Base-by-base conservation (phyloP, 2,888 invertebrate genomes). In the Brachylomia viminalis region DNA sequence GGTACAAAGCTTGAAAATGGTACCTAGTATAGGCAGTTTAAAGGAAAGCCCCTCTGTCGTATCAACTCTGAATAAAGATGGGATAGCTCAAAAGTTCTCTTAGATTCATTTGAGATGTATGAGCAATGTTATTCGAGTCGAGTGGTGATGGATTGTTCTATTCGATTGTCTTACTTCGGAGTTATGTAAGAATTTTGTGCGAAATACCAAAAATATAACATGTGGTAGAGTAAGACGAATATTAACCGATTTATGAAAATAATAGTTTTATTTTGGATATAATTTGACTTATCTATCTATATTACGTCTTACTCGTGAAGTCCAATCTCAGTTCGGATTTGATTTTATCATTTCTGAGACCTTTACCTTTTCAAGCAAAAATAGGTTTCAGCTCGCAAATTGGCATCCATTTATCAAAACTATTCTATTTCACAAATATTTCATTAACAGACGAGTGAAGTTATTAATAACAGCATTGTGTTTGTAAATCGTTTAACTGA, bases 381-480 rank as follows among this genome's bases (percentile, higher is more conserved):
- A 71, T 61, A 65, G 17, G 6, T 66, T 76, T 85, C 23, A 81
- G 23, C 47, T 72, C 17, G 33, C 58, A 71, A 83, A 84, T 80
- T 72, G 58, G 56, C 33, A 71, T 54, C 30, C 64, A 79, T 71
- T 79, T 79, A 83, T 72, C 62, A 73, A 65, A 61, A 83, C 42
- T 70, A 73, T 77, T 78, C 27, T 56, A 66, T 84, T 56, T 79
- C 58, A 61, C 62, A 70, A 82, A 77, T 78, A 83, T 79, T 83
- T 86, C 70, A 78, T 71, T 70, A 62, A 83, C 69, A 73, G 70
- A 68, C 42, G 64, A 81, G 58, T 74, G 62, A 62, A 84, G 72
- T 84, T 85, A 87, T 81, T 78, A 86, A 86, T 85, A 80, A 47
- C 59, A 65, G 65, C 54, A 78, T 75, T 78, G 78, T 87, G 64